A percentile compares a stretch with the other conserved stretches of the same genome.
Conservation (phyloP, 1,140 invertebrate genomes). For the Eueides isabella region DNA sequence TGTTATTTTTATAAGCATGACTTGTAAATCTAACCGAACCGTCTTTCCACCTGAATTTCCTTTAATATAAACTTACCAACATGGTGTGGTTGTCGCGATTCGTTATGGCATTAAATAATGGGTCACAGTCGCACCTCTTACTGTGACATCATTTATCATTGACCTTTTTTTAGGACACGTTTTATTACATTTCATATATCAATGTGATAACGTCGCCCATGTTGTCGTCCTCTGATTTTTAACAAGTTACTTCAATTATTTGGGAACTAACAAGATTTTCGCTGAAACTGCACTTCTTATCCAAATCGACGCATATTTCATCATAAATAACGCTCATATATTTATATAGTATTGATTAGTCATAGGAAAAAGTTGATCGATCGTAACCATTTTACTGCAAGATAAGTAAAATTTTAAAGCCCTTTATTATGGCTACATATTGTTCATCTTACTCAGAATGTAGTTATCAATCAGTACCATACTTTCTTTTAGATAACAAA, state of each 20-base stretch:
- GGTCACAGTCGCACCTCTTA: constrained; percentile 1
- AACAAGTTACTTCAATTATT: too few relatives aligned
- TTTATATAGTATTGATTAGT: too few relatives aligned
- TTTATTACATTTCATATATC: not conserved
- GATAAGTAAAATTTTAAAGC: not conserved
- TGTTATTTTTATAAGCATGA: not conserved
- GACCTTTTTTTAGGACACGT: not conserved
- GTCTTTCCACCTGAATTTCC: not conserved
- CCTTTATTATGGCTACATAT: not conserved
- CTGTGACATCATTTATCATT: constrained; percentile 4
- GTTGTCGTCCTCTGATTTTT: not conserved
- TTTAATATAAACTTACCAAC: not conserved
- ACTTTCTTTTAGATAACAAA: not conserved
- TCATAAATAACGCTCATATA: too few relatives aligned
- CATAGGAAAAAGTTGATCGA: too few relatives aligned
- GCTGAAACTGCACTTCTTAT: too few relatives aligned
- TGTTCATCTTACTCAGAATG: not conserved
- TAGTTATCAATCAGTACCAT: not conserved
- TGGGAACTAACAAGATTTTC: too few relatives aligned
- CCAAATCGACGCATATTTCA: too few relatives aligned
- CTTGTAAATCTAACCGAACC: not conserved
- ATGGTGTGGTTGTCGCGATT: not conserved
- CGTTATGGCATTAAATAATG: not conserved
- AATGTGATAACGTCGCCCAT: not conserved
- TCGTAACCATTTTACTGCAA: too few relatives aligned